Conservation (phyloP, 2,797 vertebrate species). For the Graptemys geographica region DNA sequence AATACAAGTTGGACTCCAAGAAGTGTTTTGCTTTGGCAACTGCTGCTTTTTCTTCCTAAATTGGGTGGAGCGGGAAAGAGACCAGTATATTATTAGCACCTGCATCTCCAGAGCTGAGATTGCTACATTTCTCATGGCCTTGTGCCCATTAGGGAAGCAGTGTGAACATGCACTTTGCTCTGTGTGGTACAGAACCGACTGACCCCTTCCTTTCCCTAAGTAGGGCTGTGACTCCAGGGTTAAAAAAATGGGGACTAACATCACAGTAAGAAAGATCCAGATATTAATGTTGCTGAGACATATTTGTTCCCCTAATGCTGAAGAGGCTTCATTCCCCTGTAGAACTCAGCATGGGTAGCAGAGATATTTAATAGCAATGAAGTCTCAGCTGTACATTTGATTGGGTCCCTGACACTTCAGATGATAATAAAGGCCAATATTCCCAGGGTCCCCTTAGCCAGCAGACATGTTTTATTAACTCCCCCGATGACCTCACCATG, state of each 20-base stretch:
- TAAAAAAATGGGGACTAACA: neutral
- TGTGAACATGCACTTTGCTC: neutral
- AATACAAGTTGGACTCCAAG: constrained; percentile 90
- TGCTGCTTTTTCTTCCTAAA: constrained; percentile 88
- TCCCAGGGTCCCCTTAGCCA: constrained; percentile 70
- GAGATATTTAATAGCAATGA: constrained; percentile 20
- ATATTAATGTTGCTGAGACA: neutral
- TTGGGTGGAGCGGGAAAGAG: constrained; percentile 4
- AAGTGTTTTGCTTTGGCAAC: constrained; percentile 90
- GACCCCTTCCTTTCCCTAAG: neutral
- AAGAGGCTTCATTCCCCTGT: neutral
- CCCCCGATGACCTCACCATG: constrained; percentile 62
- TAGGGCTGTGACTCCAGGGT: neutral
- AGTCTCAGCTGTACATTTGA: neutral
- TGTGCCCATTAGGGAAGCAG: rapidly evolving
- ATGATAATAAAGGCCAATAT: constrained; percentile 73
- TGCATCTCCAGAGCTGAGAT: neutral
- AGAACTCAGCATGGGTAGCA: neutral
- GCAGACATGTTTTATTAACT: constrained; percentile 72
- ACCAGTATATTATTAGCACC: neutral
- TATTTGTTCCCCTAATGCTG: neutral
- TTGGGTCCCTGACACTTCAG: constrained; percentile 60
- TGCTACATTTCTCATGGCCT: rapidly evolving
- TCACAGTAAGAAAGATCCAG: neutral
- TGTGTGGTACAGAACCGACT: neutral